Conservation (phyloP, 1,140 invertebrate genomes). For the Saccostrea echinata region DNA sequence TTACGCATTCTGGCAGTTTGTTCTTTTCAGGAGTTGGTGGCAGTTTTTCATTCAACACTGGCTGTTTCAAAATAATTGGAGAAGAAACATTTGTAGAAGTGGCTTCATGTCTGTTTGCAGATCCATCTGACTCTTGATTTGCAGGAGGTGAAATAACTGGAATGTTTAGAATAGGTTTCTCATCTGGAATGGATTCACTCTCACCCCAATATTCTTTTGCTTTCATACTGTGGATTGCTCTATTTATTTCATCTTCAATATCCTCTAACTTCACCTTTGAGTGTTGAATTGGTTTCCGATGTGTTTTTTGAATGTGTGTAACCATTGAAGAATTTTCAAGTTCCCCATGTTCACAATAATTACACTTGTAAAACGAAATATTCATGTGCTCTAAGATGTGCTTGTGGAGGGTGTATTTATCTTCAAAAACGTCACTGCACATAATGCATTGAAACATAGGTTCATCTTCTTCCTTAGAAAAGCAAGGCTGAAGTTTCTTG, state of each 20-base stretch:
- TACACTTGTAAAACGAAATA: slow-evolving; percentile 57
- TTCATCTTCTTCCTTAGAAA: slow-evolving; percentile 45
- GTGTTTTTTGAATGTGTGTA: slow-evolving; percentile 53
- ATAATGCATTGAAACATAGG: slow-evolving; percentile 48
- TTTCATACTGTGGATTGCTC: slow-evolving; percentile 57
- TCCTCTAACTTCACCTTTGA: slow-evolving; percentile 38
- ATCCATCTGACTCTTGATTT: background rate
- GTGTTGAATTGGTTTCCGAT: slow-evolving; percentile 55
- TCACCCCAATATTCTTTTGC: slow-evolving; percentile 48
- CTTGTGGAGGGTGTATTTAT: slow-evolving; percentile 51
- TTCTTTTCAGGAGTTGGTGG: background rate
- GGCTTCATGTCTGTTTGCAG: background rate
- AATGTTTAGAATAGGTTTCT: slow-evolving; percentile 26
- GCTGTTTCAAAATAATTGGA: background rate
- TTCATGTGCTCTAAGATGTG: slow-evolving; percentile 56
- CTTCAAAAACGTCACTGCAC: slow-evolving; percentile 51
- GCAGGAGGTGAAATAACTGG: background rate
- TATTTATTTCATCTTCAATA: slow-evolving; percentile 56
- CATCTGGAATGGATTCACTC: slow-evolving; percentile 22
- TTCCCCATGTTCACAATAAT: slow-evolving; percentile 55
- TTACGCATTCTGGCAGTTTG: slow-evolving; percentile 17
- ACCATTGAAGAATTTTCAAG: slow-evolving; percentile 48
- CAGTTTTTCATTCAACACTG: background rate
- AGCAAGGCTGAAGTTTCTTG: slow-evolving; percentile 54
- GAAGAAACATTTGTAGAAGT: background rate